Evolutionary conservation across 1,140 invertebrate genomes (phyloP).

Genomic region (Amphibalanus amphitrite): DNA sequence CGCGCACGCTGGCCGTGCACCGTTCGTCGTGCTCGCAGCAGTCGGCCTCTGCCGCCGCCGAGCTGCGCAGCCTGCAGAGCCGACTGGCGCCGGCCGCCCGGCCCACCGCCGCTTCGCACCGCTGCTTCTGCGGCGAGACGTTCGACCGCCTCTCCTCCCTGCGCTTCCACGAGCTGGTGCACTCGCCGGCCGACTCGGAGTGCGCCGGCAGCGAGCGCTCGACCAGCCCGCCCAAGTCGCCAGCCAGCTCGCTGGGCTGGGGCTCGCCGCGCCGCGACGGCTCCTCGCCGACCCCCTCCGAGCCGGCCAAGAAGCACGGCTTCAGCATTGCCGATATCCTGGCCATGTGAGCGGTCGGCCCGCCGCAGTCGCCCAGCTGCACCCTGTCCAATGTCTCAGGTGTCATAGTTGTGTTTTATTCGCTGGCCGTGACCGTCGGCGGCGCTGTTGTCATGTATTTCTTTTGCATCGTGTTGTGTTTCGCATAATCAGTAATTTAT

Average conservation of each 20-base stretch:
- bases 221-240: neutral
- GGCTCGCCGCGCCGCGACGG: neutral
- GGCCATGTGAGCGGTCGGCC: constrained; percentile 29
- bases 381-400: neutral
- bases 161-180: constrained; percentile 14
- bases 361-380: no score
- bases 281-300: neutral
- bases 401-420: neutral
- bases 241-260: neutral
- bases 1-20: constrained; percentile 81
- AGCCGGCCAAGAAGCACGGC: constrained; percentile 37
- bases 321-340: constrained; percentile 57
- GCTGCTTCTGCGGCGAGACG: constrained; percentile 13
- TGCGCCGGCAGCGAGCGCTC: neutral
- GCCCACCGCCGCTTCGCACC: constrained; percentile 10
- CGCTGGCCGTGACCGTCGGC: no score
- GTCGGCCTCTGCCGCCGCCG: neutral
- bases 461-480: no score
- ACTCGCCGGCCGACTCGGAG: constrained; percentile 5
- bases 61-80: neutral
- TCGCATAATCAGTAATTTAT: neutral
- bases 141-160: constrained; percentile 15
- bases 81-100: neutral
- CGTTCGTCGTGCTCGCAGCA: constrained; percentile 11
- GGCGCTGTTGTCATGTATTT: neutral